Evolutionary conservation across 2,113 vertebrate species (phyloP), one percentile per base, ranked within the genome.

Genomic region (Struthidea cinerea): DNA sequence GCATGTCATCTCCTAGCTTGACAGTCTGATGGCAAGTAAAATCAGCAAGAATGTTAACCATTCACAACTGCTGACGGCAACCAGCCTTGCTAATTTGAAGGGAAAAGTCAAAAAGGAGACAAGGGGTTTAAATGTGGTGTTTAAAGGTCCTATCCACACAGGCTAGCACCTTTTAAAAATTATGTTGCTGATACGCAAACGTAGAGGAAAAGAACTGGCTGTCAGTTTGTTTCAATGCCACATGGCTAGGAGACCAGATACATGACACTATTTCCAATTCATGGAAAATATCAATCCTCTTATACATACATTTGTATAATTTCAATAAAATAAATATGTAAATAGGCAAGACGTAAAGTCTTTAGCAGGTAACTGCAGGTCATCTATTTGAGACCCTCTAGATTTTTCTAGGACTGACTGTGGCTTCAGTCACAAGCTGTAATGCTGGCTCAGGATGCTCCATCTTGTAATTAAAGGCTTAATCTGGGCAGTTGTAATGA

Each of bases 401-500:
- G 33, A 42, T 73, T 93, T 30, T 84, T 91, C n/a, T 49, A 65
- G 56, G 41, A 65, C 9, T 28, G 80, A 27, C 44, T 55, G 20
- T 50, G 49, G 69, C 42, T 68, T 95, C 78, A 71, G 82, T n/a
- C 60, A 69, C 42, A 83, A 47, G 52, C 37, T 78, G 32, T 42
- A 91, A 68, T 3, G 0, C 65, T 53, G 53, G 69, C 46, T 95
- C 53, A 92, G 61, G 60, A 78, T 85, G 63, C 37, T 76, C 59
- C 41, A 68, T 81, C 52, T 57, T 89, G 67, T 81, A 91, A 92
- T 90, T 91, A 95, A 94, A 92, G 85, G 52, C 37, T 96, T 92
- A 85, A 87, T 94, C 80, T 90, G 60, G 68, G 60, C 55, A 88
- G 65, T 55, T 85, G 55, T 92, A 95, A 80, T 92, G 87, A 95